Percentiles rank a stretch among this genome's conserved stretches.
Conservation (phyloP, 2,797 vertebrate genomes). For the Phoebastria nigripes region DNA sequence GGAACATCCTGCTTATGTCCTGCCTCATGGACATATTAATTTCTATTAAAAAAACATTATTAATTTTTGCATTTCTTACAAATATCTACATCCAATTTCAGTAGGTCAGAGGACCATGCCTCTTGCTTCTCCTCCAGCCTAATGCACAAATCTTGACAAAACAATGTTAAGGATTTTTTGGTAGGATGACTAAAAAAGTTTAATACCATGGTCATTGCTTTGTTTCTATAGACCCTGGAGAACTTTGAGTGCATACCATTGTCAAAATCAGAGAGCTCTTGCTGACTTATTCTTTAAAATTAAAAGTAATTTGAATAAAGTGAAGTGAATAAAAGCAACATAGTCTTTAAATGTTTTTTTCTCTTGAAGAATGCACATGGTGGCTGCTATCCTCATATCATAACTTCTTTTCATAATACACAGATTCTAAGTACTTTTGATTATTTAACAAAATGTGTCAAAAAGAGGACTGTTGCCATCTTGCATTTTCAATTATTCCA, state of each 20-base stretch:
- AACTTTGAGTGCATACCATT: background rate
- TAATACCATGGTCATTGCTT: background rate
- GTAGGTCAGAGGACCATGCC: background rate
- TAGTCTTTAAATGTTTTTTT: background rate
- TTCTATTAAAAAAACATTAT: accelerated
- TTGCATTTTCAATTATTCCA: background rate
- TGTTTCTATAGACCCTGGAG: background rate
- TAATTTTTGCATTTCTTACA: background rate
- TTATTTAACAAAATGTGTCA: background rate
- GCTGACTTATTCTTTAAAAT: background rate
- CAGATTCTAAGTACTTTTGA: background rate
- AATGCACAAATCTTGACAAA: background rate
- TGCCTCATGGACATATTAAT: background rate
- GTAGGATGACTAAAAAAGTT: background rate
- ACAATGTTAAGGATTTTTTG: background rate
- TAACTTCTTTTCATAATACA: background rate
- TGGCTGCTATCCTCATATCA: background rate
- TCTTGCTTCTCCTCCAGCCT: background rate
- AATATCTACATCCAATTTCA: background rate
- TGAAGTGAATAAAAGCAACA: background rate
- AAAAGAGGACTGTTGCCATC: background rate
- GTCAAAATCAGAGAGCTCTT: background rate
- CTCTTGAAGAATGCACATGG: background rate
- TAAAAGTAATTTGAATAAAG: background rate
- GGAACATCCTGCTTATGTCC: background rate